A percentile compares a stretch with the other conserved stretches of the same genome.
Evolutionary conservation across 2,888 invertebrate genomes (phyloP).

Genomic region (Biston stratarius): DNA sequence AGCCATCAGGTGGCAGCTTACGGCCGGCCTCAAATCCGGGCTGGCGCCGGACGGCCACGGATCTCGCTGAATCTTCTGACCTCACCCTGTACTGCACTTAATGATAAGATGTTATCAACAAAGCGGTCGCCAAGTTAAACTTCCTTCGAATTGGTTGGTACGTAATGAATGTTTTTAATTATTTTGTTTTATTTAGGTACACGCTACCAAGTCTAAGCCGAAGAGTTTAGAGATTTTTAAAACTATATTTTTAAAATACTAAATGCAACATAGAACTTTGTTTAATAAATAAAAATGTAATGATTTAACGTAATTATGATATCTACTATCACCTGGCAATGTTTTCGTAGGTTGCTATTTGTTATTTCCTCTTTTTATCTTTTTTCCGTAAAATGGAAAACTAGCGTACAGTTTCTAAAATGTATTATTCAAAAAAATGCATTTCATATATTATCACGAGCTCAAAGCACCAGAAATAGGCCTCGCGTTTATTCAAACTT

Average conservation of each 20-base stretch:
- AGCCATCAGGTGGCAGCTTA: conserved; percentile 55
- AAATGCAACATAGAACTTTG: no score
- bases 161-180: neutral
- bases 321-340: no score
- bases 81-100: neutral
- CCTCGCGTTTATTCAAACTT: conserved; percentile 33
- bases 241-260: no score
- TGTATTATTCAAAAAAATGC: no score
- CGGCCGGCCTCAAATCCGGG: conserved; percentile 52
- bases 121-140: neutral
- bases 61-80: conserved; percentile 20
- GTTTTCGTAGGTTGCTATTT: no score
- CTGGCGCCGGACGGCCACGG: conserved; percentile 49
- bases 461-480: conserved; percentile 4
- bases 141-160: neutral
- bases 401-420: no score
- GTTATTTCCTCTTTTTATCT: no score
- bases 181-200: neutral
- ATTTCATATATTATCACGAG: conserved; percentile 7
- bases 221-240: no score
- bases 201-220: no score
- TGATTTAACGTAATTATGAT: no score
- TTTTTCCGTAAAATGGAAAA: no score
- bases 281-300: no score
- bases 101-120: conserved; percentile 3